Evolutionary conservation across 1,140 invertebrate species (phyloP), one percentile per base, ranked within the genome.

Genomic region (Bombus huntii): DNA sequence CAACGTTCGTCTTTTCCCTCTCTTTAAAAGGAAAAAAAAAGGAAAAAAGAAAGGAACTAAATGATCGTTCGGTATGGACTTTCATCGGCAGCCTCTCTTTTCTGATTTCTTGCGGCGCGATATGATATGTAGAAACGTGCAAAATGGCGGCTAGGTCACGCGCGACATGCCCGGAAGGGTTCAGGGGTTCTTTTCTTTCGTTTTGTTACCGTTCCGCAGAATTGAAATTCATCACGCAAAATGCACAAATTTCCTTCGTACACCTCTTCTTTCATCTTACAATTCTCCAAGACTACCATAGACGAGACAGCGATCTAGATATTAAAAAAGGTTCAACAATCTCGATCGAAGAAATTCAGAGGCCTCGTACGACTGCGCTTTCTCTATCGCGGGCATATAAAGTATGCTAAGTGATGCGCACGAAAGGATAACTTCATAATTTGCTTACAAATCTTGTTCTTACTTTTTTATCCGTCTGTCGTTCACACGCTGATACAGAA

Each of bases 91-190:
- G 81, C 53, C 77, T 74, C 72, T 25, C 28, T 79, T 68, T 57
- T 73, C 42, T 53, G 28, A 13, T 71, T 25, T 89, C 70, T 79
- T 85, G 47, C 39, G 82, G 82, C 74, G 66, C 76, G 86, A 65
- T 42, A 90, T 92, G 87, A 91, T 92, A 91, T 92, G 85, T 90
- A 86, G 77, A 82, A 70, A 66, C 44, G 78, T 68, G 71, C 78
- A 44, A 74, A 76, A 37, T 59, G 47, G 71, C 44, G 57, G 34
- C 73, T 71, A 78, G 68, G 9, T 82, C 79, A 73, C 79, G 37
- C 75, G 44, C 74, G 34, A 25, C 57, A 31, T 70, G 47, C 79
- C 42, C 68, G n/a, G 59, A 76, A 77, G 80, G n/a, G 62, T 71
- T 34, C 79, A 73, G 72, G 59, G 37, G 25, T 22, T 13, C 31